A percentile compares a stretch with the other conserved stretches of the same genome.
Evolutionary conservation across 2,113 vertebrate species (phyloP).

Genomic region (Notarius lentiginosus): DNA sequence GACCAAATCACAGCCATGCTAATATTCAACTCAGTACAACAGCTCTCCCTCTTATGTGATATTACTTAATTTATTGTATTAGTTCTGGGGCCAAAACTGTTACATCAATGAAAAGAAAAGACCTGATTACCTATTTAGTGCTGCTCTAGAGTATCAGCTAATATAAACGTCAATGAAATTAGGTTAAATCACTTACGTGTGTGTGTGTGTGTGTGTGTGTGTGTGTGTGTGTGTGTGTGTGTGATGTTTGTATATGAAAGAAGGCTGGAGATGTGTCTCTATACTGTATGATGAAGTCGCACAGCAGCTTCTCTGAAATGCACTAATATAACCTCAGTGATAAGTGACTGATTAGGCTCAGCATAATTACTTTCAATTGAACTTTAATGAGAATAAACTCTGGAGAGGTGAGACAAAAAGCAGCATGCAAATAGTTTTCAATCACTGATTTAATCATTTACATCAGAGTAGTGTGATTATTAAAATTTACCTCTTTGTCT

Average conservation of each 20-base stretch:
- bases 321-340: background rate
- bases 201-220: too few species aligned
- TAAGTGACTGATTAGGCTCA: constrained; percentile 8
- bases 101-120: background rate
- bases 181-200: background rate
- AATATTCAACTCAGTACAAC: too few species aligned
- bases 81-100: background rate
- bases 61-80: background rate
- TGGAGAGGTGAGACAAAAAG: background rate
- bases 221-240: background rate
- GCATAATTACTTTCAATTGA: constrained; percentile 25
- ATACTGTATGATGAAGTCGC: background rate
- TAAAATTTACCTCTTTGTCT: background rate
- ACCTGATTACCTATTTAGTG: background rate
- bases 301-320: constrained; percentile 3
- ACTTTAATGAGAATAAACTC: constrained; percentile 26
- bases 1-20: too few species aligned
- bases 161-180: constrained; percentile 7
- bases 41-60: too few species aligned
- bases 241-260: background rate
- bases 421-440: constrained; percentile 9
- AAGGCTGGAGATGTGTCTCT: background rate
- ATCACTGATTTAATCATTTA: background rate
- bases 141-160: background rate
- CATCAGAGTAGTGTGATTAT: background rate